Base-by-base conservation (phyloP, 2,888 invertebrate species). In the Apotomis turbidana region DNA sequence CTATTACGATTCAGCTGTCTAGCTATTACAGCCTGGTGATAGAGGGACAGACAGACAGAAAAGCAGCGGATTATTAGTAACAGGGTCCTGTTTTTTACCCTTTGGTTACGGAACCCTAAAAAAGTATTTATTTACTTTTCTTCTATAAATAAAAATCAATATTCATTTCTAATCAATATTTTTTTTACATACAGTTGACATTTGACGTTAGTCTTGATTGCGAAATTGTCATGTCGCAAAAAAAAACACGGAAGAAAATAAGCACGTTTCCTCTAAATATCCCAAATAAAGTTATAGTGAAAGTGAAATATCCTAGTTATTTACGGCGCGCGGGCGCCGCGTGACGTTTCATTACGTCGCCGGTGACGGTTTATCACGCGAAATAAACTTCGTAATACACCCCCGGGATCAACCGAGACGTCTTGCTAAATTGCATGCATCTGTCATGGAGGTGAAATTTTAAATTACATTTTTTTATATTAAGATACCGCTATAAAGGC, bases 301-400 rank as follows among this genome's bases (percentile, higher is more conserved):
- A 38, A 57, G 49, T 10, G 5, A 27, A 49, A 49, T 61, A 61
- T 61, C n/a, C 49, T 36, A 36, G 27, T 49, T 49, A 61, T 61
- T 49, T 61, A 61, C 27, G 46, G 12, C 44, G 1, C 1, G 9
- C 15, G 46, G 27, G 46, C 12, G 6, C 10, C 12, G 49, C 27
- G 10, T 49, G 61, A 49, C 61, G 27, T 61, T 61, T 61, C 61
- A 61, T 61, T 61, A 61, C 46, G 27, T 49, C n/a, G 15, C 5
- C 60, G 44, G 13, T 46, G 13, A 60, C 60, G 46, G 15, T 61
- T 46, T 46, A 46, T 61, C 15, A 5, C 10, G 15, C 15, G 46
- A 61, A 27, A 60, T 46, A 46, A 60, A 61, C 61, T 61, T 49
- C 27, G 49, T 49, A 61, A 27, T 46, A 12, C 46, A 61, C 49